Evolutionary conservation across 2,888 invertebrate genomes (phyloP).

Genomic region (Mycalesis mineus): DNA sequence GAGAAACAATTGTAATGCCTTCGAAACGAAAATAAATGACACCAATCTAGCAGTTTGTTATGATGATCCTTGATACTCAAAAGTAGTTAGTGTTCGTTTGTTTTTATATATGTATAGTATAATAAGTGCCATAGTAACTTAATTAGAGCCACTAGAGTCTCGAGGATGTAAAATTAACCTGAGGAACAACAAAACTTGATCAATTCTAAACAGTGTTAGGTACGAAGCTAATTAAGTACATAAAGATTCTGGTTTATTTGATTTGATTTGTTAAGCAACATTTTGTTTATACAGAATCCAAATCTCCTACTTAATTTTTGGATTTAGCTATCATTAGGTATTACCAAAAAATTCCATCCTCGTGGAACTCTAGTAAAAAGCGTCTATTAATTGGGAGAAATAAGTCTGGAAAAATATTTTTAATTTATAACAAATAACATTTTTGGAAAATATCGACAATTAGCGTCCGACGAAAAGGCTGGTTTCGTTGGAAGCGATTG

Average conservation of each 20-base stretch:
- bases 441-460: background rate
- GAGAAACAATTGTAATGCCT: constrained; percentile 24
- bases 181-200: too few relatives aligned
- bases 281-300: too few relatives aligned
- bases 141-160: background rate
- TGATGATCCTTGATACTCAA: constrained; percentile 19
- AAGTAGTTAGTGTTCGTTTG: background rate
- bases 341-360: background rate
- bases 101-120: background rate
- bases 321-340: too few relatives aligned
- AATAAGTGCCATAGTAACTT: constrained; percentile 43
- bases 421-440: too few relatives aligned
- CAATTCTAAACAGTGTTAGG: too few relatives aligned
- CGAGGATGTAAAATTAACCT: too few relatives aligned
- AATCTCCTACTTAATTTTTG: too few relatives aligned
- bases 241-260: too few relatives aligned
- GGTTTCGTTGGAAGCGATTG: constrained; percentile 46
- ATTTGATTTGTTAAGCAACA: too few relatives aligned
- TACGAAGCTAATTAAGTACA: too few relatives aligned
- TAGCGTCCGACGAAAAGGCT: constrained; percentile 50
- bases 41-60: constrained; percentile 11
- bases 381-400: constrained; percentile 14
- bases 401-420: constrained; percentile 20
- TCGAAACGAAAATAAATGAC: constrained; percentile 11
- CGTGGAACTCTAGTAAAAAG: constrained; percentile 7